Percentiles rank a stretch among this genome's conserved stretches.
Evolutionary conservation across 2,888 invertebrate species (phyloP).

Genomic region (Nymphalis c-album): DNA sequence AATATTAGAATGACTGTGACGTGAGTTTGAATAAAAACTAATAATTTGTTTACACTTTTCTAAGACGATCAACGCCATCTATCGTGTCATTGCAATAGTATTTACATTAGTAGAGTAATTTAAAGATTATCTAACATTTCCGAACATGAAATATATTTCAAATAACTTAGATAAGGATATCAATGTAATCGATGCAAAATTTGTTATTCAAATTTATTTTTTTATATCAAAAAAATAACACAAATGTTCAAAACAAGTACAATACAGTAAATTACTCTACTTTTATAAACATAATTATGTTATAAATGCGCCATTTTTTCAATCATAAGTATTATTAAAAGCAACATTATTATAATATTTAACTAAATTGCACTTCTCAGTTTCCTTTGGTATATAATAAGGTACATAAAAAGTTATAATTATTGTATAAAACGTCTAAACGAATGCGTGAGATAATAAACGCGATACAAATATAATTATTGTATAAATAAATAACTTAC

Average conservation of each 20-base stretch:
- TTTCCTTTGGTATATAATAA: constrained; percentile 37
- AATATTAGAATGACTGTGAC: neutral
- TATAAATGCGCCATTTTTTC: constrained; percentile 5
- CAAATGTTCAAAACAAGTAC: no score
- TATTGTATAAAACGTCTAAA: constrained; percentile 23
- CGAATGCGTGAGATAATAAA: constrained; percentile 21
- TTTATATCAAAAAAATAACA: no score
- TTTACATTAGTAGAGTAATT: constrained; percentile 3
- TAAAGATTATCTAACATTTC: no score
- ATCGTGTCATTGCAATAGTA: neutral
- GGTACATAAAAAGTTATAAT: constrained; percentile 34
- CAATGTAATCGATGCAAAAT: no score
- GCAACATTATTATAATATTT: constrained; percentile 14
- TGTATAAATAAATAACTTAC: constrained; percentile 34
- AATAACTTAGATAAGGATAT: no score
- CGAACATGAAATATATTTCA: no score
- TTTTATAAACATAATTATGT: neutral
- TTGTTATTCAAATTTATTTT: no score
- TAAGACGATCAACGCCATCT: constrained; percentile 5
- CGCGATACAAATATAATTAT: constrained; percentile 17
- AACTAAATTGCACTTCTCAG: constrained; percentile 37
- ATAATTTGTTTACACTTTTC: neutral
- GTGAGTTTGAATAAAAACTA: neutral
- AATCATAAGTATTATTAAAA: constrained; percentile 5
- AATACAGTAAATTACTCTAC: no score